phyloP scores from a whole-genome alignment of 2,797 vertebrate genomes.

The Heliangelus exortis region DNA sequence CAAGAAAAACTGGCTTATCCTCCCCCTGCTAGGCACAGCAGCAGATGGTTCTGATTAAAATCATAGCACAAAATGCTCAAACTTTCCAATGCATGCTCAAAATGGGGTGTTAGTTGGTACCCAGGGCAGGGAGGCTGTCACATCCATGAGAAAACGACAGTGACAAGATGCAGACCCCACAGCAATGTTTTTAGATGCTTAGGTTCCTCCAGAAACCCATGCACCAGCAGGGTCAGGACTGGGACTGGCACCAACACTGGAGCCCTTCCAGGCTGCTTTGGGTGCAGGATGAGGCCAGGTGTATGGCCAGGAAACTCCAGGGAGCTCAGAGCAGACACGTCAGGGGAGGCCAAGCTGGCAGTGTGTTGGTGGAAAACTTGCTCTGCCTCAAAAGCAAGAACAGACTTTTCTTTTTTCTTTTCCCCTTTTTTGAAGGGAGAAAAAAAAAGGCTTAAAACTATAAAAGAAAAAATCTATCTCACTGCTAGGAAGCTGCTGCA shows the following conservation, averaged over 20 bases:
- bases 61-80: not conserved
- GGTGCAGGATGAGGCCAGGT: not conserved
- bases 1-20: conserved; percentile 42
- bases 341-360: not conserved
- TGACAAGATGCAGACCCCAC: accelerated
- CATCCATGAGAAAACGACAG: not conserved
- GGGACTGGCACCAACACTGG: accelerated
- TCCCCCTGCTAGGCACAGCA: not conserved
- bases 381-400: accelerated
- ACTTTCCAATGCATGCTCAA: not conserved
- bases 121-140: accelerated
- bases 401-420: accelerated
- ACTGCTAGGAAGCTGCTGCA: not conserved
- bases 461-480: not conserved
- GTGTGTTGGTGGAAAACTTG: not conserved
- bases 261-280: not conserved
- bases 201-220: not conserved
- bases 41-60: not conserved
- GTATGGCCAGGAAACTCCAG: not conserved
- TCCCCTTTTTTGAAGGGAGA: not conserved
- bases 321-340: not conserved
- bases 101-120: not conserved
- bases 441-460: not conserved
- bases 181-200: not conserved
- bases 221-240: not conserved